phyloP scores from a whole-genome alignment of 2,797 vertebrate genomes.

The Glossophaga mutica region DNA sequence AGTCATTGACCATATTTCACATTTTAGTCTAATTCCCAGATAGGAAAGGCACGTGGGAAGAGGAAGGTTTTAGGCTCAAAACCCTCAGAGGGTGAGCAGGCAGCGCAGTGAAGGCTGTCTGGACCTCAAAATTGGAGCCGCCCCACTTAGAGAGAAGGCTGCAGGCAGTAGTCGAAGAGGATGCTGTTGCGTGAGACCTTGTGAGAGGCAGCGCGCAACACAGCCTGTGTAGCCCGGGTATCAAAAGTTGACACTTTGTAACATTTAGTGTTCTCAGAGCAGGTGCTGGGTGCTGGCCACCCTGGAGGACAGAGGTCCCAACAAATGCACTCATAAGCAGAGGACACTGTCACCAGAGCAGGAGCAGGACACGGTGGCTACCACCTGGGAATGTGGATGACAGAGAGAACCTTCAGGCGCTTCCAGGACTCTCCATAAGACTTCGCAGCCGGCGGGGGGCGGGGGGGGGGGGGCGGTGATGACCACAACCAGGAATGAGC shows the following conservation, averaged over 20 bases:
- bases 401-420: neutral
- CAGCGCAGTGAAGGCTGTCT: neutral
- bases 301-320: neutral
- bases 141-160: neutral
- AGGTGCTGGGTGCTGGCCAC: neutral
- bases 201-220: neutral
- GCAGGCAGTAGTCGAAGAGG: neutral
- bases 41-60: neutral
- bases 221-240: neutral
- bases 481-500: neutral
- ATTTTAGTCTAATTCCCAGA: neutral
- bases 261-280: neutral
- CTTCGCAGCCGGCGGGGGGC: neutral
- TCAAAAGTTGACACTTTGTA: neutral
- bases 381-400: neutral
- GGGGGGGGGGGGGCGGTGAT: no score
- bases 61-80: neutral
- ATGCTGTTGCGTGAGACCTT: neutral
- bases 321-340: neutral
- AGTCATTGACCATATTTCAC: neutral
- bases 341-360: neutral
- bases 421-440: neutral
- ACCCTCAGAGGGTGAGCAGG: neutral
- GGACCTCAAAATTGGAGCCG: neutral
- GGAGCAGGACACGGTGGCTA: fast-evolving